Evolutionary conservation across 2,113 vertebrate species (phyloP).

Genomic region (Nothobranchius kuhntae): DNA sequence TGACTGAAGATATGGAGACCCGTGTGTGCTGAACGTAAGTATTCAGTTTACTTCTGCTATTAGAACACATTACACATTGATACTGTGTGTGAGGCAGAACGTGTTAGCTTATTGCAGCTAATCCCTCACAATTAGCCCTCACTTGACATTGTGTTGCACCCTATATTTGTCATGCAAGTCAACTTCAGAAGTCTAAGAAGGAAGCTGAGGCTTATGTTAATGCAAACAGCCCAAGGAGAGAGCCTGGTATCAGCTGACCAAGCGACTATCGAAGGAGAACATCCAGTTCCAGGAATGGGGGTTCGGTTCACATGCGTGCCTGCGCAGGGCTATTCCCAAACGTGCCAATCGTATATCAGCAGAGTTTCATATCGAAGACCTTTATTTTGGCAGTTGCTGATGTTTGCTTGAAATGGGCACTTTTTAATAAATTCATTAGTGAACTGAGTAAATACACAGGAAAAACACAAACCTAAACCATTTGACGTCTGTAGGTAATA

Average conservation of each 20-base stretch:
- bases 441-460: slow-evolving; percentile 61
- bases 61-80: slow-evolving; percentile 43
- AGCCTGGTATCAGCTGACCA: slow-evolving; percentile 50
- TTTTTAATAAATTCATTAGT: slow-evolving; percentile 72
- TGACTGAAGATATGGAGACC: slow-evolving; percentile 65
- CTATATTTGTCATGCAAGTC: slow-evolving; percentile 64
- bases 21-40: slow-evolving; percentile 63
- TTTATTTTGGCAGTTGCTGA: slow-evolving; percentile 55
- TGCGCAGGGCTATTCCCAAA: slow-evolving; percentile 17
- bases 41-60: slow-evolving; percentile 56
- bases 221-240: slow-evolving; percentile 58
- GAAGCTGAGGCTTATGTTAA: slow-evolving; percentile 60
- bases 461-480: slow-evolving; percentile 61
- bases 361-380: slow-evolving; percentile 68
- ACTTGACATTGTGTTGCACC: slow-evolving; percentile 53
- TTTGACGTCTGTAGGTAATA: slow-evolving; percentile 69
- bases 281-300: slow-evolving; percentile 43
- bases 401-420: slow-evolving; percentile 68
- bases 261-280: slow-evolving; percentile 51
- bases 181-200: slow-evolving; percentile 62
- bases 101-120: slow-evolving; percentile 47
- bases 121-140: slow-evolving; percentile 45
- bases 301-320: slow-evolving; percentile 1
- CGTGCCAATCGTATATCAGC: slow-evolving; percentile 57
- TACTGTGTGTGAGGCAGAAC: slow-evolving; percentile 28